phyloP scores from a whole-genome alignment of 2,797 vertebrate genomes.

The Enteromius viviparus region DNA sequence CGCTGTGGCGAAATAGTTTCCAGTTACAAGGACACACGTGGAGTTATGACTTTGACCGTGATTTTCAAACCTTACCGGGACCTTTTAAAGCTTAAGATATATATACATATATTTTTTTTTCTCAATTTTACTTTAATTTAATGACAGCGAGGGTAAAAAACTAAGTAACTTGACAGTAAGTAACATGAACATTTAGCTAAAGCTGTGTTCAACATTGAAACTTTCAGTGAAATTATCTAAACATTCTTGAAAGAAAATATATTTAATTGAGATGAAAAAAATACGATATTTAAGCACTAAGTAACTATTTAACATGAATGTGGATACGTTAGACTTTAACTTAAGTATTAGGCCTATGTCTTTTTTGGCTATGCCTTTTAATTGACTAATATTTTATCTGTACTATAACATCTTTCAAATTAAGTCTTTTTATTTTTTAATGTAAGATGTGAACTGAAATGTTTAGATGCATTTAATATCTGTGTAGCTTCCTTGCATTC shows the following conservation, averaged over 20 bases:
- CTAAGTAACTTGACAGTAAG: neutral
- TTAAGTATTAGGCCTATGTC: neutral
- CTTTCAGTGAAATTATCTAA: neutral
- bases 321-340: neutral
- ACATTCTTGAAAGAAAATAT: neutral
- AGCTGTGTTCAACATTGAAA: neutral
- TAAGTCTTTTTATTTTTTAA: neutral
- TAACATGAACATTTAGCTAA: neutral
- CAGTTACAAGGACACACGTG: conserved; percentile 22
- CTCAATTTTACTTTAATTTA: neutral
- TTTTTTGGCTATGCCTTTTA: neutral
- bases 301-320: neutral
- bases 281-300: neutral
- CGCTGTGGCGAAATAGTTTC: conserved; percentile 8
- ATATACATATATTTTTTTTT: neutral
- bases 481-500: neutral
- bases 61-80: neutral
- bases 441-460: neutral
- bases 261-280: neutral
- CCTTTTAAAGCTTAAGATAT: neutral
- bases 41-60: conserved; percentile 20
- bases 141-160: neutral
- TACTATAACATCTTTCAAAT: neutral
- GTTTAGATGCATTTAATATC: neutral
- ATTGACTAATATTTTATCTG: neutral